phyloP scores from a whole-genome alignment of 2,797 vertebrate genomes.

The Pipistrellus pipistrellus region DNA sequence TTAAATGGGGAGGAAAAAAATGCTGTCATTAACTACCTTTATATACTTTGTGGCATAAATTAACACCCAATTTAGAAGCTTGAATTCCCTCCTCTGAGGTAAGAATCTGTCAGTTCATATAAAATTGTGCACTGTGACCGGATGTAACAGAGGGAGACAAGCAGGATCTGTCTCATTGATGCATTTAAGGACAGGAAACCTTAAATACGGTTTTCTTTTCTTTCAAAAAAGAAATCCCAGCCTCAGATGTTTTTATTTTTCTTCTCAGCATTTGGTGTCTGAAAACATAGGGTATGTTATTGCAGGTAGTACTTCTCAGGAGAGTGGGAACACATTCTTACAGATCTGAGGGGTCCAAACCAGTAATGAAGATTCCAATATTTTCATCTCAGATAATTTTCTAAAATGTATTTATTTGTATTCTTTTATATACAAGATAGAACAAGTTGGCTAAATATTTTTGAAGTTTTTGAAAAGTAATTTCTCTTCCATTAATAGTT shows the following conservation, averaged over 20 bases:
- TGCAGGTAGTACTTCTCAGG: conserved; percentile 34
- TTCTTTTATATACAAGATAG: conserved; percentile 55
- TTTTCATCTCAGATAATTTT: background rate
- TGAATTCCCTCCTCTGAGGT: background rate
- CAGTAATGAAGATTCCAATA: background rate
- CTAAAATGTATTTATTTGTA: conserved; percentile 55
- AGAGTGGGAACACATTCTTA: background rate
- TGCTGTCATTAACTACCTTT: conserved; percentile 52
- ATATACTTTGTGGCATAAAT: background rate
- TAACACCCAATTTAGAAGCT: background rate
- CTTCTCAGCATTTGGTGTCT: conserved; percentile 40
- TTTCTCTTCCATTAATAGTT: conserved; percentile 17
- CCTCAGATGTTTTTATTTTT: conserved; percentile 66
- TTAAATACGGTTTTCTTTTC: conserved; percentile 75
- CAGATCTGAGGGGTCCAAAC: background rate
- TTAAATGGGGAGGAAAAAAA: background rate
- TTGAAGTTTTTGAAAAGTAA: conserved; percentile 47
- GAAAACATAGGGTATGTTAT: conserved; percentile 62
- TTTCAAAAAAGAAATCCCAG: conserved; percentile 66
- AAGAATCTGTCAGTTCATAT: conserved; percentile 63
- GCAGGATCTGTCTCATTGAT: conserved; percentile 65
- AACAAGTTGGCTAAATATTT: conserved; percentile 12
- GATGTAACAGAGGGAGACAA: conserved; percentile 65
- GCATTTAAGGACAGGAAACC: conserved; percentile 78
- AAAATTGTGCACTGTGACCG: conserved; percentile 36